A percentile compares a stretch with the other conserved stretches of the same genome.
Conservation (phyloP, 2,113 vertebrate genomes). For the Eolophus roseicapilla region DNA sequence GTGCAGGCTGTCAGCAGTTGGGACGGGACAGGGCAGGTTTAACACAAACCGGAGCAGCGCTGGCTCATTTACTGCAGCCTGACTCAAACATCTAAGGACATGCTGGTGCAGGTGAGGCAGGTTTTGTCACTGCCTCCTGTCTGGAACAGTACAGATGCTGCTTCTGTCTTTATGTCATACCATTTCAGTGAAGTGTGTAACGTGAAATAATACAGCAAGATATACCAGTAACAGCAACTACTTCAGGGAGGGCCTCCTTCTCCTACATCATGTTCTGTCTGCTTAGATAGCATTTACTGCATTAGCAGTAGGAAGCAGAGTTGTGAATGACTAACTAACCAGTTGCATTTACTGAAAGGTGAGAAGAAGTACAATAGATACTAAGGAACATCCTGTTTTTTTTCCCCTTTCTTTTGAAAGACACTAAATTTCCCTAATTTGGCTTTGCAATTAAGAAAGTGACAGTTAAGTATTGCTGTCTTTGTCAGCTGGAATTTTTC, state of each 20-base stretch:
- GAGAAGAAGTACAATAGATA: background rate
- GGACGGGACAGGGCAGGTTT: background rate
- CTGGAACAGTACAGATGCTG: background rate
- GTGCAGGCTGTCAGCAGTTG: background rate
- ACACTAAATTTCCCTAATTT: background rate
- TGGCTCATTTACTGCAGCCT: background rate
- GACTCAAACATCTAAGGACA: background rate
- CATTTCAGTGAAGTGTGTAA: background rate
- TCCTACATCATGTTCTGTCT: background rate
- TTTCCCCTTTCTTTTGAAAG: background rate
- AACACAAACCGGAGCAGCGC: background rate
- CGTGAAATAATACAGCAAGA: background rate
- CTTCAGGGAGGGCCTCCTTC: background rate
- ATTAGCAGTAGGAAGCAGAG: background rate
- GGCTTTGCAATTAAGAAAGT: background rate
- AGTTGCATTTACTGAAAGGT: background rate
- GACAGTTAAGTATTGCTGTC: background rate
- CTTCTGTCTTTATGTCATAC: background rate
- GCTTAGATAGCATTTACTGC: background rate
- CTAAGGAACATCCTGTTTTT: accelerated
- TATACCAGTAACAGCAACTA: background rate
- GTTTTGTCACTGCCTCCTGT: background rate
- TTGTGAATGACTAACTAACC: background rate
- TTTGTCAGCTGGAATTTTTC: background rate
- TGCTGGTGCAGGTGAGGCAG: background rate